Base-by-base conservation (phyloP, 1,140 invertebrate genomes). In the Saccostrea echinata region DNA sequence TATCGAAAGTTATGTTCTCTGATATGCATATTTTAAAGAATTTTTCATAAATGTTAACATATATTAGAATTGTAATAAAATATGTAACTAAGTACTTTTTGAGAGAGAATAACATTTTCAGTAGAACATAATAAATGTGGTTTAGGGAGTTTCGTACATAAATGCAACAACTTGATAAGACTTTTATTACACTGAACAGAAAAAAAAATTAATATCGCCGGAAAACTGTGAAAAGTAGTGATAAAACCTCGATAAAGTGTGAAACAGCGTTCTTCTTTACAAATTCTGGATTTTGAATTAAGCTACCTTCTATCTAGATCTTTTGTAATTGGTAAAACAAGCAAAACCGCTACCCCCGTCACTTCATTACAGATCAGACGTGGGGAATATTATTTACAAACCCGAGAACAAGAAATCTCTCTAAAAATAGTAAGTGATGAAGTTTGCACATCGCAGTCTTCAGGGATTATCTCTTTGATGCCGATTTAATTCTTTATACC, bases 271-370 rank as follows among this genome's bases (percentile, higher is more conserved):
- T 21, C 55, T 18, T 16, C 55, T 61, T 21, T 16, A 61, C 55
- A 21, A 61, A 61, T 21, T 61, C 55, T 61, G 55, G 55, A n/a
- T 61, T 61, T n/a, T 76, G 16, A 76, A 9, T 76, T 76, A 76
- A 27, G 27, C 68, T 11, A 18, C 11, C 24, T 76, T 76, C 68
- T 9, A 76, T 76, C 68, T 33, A 30, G 24, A 76, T 76, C 68
- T 27, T 76, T 76, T 76, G 68, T 76, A 76, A 76, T 76, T 76
- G 68, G 68, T 76, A 76, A 76, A 76, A 76, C 68, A 76, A 76
- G 68, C 68, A 18, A 76, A 76, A 9, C 68, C 24, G 13, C 27
- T 64, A 27, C 27, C 68, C 68, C 27, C 68, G 11, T 18, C 68
- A 76, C 68, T 33, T 30, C 27, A 33, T 76, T 61, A 30, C 68